phyloP scores from a whole-genome alignment of 1,140 invertebrate species.

The Danaus plexippus region DNA sequence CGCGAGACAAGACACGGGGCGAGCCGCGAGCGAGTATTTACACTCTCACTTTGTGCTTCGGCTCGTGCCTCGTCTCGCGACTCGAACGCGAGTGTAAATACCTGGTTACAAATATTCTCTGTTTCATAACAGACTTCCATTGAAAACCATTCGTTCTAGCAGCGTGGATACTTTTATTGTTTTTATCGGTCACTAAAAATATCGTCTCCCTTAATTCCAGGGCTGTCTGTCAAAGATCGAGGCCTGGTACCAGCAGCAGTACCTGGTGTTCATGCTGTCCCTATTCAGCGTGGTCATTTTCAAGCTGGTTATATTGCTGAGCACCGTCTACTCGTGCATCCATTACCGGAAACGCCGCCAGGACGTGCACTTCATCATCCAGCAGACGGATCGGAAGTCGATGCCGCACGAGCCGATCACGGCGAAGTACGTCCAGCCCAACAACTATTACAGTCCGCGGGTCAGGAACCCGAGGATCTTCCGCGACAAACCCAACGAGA shows the following conservation, averaged over 20 bases:
- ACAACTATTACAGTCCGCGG: constrained; percentile 66
- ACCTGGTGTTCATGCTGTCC: constrained; percentile 78
- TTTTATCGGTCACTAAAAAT: neutral
- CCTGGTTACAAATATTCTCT: too few relatives aligned
- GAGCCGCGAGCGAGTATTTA: too few relatives aligned
- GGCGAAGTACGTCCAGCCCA: constrained; percentile 65
- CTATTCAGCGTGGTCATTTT: constrained; percentile 77
- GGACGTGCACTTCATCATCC: constrained; percentile 52
- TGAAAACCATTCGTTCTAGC: too few relatives aligned
- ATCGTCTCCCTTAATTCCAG: constrained; percentile 60
- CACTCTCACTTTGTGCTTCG: too few relatives aligned
- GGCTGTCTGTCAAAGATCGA: constrained; percentile 81
- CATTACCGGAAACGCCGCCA: constrained; percentile 59
- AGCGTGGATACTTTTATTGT: too few relatives aligned
- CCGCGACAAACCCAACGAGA: constrained; percentile 59
- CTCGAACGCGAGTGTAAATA: too few relatives aligned
- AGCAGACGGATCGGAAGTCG: constrained; percentile 44
- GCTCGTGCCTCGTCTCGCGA: too few relatives aligned
- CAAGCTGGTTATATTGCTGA: constrained; percentile 79
- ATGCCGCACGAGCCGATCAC: constrained; percentile 56
- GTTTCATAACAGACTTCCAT: too few relatives aligned
- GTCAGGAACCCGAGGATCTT: constrained; percentile 65
- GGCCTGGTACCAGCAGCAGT: constrained; percentile 84
- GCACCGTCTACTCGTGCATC: constrained; percentile 79
- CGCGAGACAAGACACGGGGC: too few relatives aligned